Evolutionary conservation across 2,113 vertebrate genomes (phyloP).

Genomic region (Pedetes capensis): DNA sequence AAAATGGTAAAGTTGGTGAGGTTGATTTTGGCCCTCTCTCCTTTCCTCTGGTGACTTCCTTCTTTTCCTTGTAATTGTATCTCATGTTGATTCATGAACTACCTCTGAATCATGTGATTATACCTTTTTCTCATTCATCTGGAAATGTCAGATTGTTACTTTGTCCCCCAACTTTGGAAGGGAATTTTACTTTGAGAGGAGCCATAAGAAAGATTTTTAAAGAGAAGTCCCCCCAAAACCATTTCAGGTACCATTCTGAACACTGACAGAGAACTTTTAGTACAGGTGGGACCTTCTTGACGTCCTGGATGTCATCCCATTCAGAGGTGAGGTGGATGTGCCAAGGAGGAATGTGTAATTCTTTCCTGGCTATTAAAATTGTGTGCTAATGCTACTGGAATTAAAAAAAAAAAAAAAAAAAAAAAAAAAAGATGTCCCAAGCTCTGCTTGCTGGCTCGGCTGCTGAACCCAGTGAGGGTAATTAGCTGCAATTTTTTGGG

Average conservation of each 20-base stretch:
- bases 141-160: not conserved
- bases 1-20: not conserved
- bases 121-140: not conserved
- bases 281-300: not conserved
- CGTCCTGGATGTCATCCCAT: not conserved
- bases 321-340: not conserved
- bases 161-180: not conserved
- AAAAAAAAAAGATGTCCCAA: not conserved
- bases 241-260: not conserved
- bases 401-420: too few relatives aligned
- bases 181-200: constrained; percentile 4
- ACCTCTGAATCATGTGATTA: not conserved
- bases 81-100: not conserved
- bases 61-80: not conserved
- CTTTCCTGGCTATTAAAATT: not conserved
- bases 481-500: not conserved
- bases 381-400: not conserved
- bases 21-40: not conserved
- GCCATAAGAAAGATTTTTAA: not conserved
- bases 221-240: not conserved
- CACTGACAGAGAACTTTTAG: not conserved
- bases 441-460: not conserved
- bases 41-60: not conserved
- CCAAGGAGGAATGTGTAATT: not conserved
- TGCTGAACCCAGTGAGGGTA: not conserved